phyloP scores from a whole-genome alignment of 2,888 invertebrate genomes.

The Athripsodes cinereus region DNA sequence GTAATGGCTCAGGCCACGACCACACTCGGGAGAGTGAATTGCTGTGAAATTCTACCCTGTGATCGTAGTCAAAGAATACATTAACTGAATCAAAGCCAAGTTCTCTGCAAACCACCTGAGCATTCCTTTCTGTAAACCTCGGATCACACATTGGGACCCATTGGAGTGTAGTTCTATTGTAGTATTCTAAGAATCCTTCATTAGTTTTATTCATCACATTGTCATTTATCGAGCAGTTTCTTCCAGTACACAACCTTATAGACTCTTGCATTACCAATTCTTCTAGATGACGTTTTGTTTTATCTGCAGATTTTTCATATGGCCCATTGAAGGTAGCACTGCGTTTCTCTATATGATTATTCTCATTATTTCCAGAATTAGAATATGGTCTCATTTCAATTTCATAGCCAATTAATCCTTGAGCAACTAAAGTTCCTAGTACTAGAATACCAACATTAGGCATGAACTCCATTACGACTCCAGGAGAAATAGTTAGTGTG shows the following conservation, averaged over 20 bases:
- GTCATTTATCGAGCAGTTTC: constrained; percentile 59
- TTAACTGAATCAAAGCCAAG: constrained; percentile 85
- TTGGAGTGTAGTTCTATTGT: constrained; percentile 89
- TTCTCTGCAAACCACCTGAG: constrained; percentile 93
- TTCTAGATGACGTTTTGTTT: constrained; percentile 50
- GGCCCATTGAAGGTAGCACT: constrained; percentile 32
- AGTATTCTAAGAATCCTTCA: constrained; percentile 91
- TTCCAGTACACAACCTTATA: constrained; percentile 74
- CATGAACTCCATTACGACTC: constrained; percentile 87
- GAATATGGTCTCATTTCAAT: constrained; percentile 69
- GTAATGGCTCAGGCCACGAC: constrained; percentile 93
- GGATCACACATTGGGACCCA: constrained; percentile 97
- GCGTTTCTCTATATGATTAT: constrained; percentile 37
- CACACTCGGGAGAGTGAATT: constrained; percentile 82
- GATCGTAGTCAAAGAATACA: constrained; percentile 80
- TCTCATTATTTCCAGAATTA: constrained; percentile 37
- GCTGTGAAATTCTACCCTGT: constrained; percentile 82
- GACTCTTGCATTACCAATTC: constrained; percentile 52
- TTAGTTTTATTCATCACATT: constrained; percentile 47
- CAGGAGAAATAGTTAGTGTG: constrained; percentile 79
- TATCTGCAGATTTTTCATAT: constrained; percentile 34
- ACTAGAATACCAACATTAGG: constrained; percentile 95
- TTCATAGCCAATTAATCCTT: constrained; percentile 68
- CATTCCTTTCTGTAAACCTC: constrained; percentile 93
- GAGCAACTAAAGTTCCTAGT: constrained; percentile 80